A percentile compares a stretch with the other conserved stretches of the same genome.
phyloP scores from a whole-genome alignment of 2,113 vertebrate species.

The Mirza zaza region DNA sequence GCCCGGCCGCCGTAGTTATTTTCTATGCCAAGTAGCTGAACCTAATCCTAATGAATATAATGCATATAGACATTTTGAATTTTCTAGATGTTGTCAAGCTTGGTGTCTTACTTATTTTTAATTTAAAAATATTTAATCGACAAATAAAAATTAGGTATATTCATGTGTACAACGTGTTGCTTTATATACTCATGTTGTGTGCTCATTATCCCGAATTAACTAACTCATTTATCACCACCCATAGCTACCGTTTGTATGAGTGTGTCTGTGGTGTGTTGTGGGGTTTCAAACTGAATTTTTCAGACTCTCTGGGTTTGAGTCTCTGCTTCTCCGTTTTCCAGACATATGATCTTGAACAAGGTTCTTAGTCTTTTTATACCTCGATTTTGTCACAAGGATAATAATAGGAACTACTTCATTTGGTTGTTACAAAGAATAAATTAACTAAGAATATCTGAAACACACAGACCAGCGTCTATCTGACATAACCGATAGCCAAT shows the following conservation, averaged over 20 bases:
- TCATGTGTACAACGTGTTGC: background rate
- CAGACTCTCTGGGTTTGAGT: background rate
- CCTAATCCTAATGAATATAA: background rate
- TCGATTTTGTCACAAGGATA: background rate
- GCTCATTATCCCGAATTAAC: background rate
- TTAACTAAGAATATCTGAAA: slow-evolving; percentile 7
- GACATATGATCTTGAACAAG: background rate
- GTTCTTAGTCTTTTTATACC: background rate
- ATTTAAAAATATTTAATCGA: background rate
- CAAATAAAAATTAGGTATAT: background rate
- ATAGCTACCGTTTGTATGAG: background rate
- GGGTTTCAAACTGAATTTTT: background rate
- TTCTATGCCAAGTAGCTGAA: background rate
- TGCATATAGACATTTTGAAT: background rate
- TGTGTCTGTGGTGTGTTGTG: background rate
- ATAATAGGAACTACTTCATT: background rate
- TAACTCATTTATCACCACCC: background rate
- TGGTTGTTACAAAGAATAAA: background rate
- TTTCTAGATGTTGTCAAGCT: background rate
- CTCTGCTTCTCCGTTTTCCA: background rate
- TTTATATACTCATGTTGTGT: background rate
- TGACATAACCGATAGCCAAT: background rate
- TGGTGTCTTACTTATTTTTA: background rate
- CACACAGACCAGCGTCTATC: background rate
- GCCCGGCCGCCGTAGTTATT: background rate